Conservation (phyloP, 2,113 vertebrate genomes). For the Phrynosoma platyrhinos region DNA sequence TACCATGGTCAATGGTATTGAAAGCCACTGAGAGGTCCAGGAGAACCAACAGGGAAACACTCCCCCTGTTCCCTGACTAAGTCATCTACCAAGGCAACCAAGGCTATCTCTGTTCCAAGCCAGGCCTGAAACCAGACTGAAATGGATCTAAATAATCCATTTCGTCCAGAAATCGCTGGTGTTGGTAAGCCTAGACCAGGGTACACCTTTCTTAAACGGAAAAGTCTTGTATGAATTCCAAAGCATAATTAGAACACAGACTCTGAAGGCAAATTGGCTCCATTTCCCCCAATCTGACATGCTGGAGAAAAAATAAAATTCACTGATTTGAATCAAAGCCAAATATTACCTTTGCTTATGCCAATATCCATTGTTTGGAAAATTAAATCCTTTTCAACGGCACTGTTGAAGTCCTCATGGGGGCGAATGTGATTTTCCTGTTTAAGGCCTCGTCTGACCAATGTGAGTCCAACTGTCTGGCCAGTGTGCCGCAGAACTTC, state of each 20-base stretch:
- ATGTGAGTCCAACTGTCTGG: constrained; percentile 88
- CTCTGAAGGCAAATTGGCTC: not conserved
- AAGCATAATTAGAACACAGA: not conserved
- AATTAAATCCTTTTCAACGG: constrained; percentile 70
- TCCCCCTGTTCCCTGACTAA: too few relatives aligned
- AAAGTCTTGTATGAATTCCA: not conserved
- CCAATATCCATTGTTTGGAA: constrained; percentile 63
- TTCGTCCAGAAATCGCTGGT: too few relatives aligned
- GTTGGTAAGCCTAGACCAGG: not conserved
- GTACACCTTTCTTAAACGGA: not conserved
- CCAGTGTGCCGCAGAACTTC: constrained; percentile 92
- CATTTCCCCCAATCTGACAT: constrained; percentile 30
- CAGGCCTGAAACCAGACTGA: too few relatives aligned
- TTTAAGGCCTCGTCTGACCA: constrained; percentile 84
- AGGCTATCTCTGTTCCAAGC: too few relatives aligned
- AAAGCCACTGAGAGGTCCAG: too few relatives aligned
- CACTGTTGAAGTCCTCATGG: constrained; percentile 59
- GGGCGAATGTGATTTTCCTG: constrained; percentile 76
- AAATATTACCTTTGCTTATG: constrained; percentile 71
- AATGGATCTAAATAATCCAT: too few relatives aligned
- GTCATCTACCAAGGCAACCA: too few relatives aligned
- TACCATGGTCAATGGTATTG: too few relatives aligned
- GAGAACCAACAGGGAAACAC: too few relatives aligned
- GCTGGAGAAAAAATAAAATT: constrained; percentile 34
- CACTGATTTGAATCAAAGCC: constrained; percentile 31